A percentile compares a stretch with the other conserved stretches of the same genome.
Conservation (phyloP, 2,113 vertebrate genomes). For the Lepus timidus region DNA sequence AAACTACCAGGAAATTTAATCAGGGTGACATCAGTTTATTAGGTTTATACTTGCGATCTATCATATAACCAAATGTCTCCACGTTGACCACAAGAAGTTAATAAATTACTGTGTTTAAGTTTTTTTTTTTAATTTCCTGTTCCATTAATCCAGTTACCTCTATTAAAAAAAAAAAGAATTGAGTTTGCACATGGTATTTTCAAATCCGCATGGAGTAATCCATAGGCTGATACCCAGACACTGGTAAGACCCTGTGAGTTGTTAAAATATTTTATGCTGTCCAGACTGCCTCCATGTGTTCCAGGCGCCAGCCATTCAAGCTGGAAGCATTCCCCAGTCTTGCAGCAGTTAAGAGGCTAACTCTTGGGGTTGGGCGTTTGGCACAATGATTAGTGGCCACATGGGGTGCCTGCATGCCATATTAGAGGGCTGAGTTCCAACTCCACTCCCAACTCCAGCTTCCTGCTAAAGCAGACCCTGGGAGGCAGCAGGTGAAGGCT, state of each 20-base stretch:
- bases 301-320: not conserved
- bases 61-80: not conserved
- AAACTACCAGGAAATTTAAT: not conserved
- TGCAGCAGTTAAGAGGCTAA: not conserved
- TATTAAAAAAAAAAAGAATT: not conserved
- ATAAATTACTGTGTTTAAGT: not conserved
- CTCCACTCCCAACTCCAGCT: too few species aligned
- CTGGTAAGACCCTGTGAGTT: not conserved
- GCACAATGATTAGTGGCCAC: too few species aligned
- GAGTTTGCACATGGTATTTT: not conserved
- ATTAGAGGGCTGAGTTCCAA: too few species aligned
- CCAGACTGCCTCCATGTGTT: not conserved
- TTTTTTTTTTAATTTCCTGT: conserved; percentile 23
- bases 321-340: not conserved
- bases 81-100: not conserved
- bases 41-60: not conserved
- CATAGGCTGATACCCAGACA: not conserved
- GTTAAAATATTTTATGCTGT: conserved; percentile 6
- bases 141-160: not conserved
- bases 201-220: not conserved
- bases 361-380: too few species aligned
- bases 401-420: too few species aligned
- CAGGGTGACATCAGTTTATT: not conserved
- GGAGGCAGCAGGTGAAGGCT: too few species aligned
- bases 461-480: too few species aligned